These are phyloP conservation scores for Camelus dromedarius DNA, from an alignment of 2,113 vertebrate genomes.

Conservation along the genomic window DNA sequence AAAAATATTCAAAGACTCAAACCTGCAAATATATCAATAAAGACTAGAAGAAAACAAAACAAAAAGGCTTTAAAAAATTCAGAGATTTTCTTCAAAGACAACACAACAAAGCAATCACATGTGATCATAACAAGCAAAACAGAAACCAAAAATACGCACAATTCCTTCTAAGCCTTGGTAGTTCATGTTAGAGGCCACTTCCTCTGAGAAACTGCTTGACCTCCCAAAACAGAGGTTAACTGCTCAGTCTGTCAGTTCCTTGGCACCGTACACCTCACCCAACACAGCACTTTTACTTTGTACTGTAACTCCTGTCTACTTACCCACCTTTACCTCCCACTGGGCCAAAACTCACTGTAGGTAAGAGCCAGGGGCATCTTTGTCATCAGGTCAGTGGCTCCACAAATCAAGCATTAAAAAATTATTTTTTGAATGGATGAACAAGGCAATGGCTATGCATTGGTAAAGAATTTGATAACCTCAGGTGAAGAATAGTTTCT, in stretches of 20 bases:
- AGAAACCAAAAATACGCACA: slow-evolving; percentile 32
- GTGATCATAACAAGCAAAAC: not conserved
- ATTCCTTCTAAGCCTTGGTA: not conserved
- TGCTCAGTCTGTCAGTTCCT: not conserved
- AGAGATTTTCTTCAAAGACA: slow-evolving; percentile 32
- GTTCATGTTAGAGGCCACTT: slow-evolving; percentile 13
- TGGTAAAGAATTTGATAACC: not conserved
- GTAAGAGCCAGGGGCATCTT: not conserved
- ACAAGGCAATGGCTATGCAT: not conserved
- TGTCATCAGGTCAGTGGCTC: not conserved
- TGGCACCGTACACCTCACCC: not conserved
- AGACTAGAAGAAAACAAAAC: slow-evolving; percentile 7
- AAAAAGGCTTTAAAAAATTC: not conserved
- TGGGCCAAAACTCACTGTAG: not conserved
- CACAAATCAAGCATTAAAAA: not conserved
- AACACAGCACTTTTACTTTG: not conserved
- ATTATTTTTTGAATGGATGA: not conserved
- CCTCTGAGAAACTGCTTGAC: not conserved
- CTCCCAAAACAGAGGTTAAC: not conserved
- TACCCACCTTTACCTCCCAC: not conserved
- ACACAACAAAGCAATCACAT: not conserved
- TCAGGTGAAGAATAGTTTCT: not conserved
- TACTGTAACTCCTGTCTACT: not conserved
- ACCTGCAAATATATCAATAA: not conserved
- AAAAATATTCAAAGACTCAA: slow-evolving; percentile 24